A percentile compares a stretch with the other conserved stretches of the same genome.
These are phyloP conservation scores for Rhegmatorhina hoffmannsi DNA, from an alignment of 2,113 vertebrate species.

Conservation along the genomic window DNA sequence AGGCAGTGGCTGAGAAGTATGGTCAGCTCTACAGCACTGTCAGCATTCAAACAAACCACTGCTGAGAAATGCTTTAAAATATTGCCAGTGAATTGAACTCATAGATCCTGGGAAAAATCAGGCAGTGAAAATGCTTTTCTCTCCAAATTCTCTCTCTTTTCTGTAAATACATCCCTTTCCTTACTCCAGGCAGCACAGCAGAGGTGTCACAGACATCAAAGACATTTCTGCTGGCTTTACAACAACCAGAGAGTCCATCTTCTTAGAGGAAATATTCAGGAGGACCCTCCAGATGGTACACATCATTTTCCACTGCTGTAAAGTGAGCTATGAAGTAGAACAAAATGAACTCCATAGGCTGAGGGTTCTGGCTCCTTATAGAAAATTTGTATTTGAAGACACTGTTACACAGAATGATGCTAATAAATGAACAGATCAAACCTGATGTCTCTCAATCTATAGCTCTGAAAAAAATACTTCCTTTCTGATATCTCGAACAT, in stretches of 20 bases:
- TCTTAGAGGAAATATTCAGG: background rate
- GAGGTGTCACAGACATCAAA: constrained; percentile 9
- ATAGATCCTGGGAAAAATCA: background rate
- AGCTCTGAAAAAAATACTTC: background rate
- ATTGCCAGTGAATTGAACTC: background rate
- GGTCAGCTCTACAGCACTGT: accelerated
- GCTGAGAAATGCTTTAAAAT: constrained; percentile 23
- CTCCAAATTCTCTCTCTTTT: background rate
- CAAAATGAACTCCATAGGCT: constrained; percentile 20
- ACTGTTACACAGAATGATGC: background rate
- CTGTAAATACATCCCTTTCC: background rate
- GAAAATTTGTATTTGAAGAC: background rate
- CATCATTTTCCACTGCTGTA: constrained; percentile 27
- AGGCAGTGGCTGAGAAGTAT: background rate
- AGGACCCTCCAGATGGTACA: constrained; percentile 30
- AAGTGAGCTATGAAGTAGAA: constrained; percentile 11
- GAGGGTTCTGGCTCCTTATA: background rate
- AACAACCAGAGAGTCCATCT: constrained; percentile 11
- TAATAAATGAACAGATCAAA: constrained; percentile 7
- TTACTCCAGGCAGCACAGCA: background rate
- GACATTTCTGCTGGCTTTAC: constrained; percentile 12
- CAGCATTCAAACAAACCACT: background rate
- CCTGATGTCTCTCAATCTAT: background rate
- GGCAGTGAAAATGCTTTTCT: background rate
- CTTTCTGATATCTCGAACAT: background rate